Percentiles rank a stretch among this genome's conserved stretches.
Evolutionary conservation across 1,140 invertebrate species (phyloP).

Genomic region (Scylla paramamosain): DNA sequence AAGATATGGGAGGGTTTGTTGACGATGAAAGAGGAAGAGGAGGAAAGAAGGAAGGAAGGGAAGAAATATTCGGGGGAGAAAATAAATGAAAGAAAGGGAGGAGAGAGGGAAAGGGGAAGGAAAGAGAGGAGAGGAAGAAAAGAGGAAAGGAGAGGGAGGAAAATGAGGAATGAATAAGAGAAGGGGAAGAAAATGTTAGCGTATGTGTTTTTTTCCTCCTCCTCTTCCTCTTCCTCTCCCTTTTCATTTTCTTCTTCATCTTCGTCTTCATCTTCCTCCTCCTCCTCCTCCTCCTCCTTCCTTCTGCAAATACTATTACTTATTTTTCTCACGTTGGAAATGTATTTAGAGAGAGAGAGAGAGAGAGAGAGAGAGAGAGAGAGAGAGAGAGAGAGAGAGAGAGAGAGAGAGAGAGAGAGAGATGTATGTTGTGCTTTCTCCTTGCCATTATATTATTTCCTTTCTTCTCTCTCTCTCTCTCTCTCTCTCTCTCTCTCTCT

Average conservation of each 20-base stretch:
- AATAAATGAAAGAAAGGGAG: too few species aligned
- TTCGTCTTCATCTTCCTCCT: slow-evolving; percentile 2
- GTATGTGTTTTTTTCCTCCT: not conserved
- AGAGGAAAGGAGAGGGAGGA: not conserved
- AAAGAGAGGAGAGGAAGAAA: not conserved
- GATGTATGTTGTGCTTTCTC: too few species aligned
- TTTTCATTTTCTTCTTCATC: not conserved
- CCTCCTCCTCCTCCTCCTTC: too few species aligned
- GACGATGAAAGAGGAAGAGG: not conserved
- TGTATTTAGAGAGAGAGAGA: too few species aligned
- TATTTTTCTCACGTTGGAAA: too few species aligned
- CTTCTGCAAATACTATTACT: too few species aligned
- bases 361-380: too few species aligned
- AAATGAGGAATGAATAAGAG: not conserved
- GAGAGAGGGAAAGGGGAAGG: slow-evolving; percentile 22
- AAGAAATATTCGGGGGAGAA: not conserved
- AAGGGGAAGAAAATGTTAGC: not conserved
- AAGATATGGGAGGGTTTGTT: not conserved
- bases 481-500: not conserved
- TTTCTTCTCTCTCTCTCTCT: slow-evolving; percentile 40
- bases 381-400: too few species aligned
- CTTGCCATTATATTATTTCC: not conserved
- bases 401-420: too few species aligned
- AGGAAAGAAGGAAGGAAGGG: not conserved
- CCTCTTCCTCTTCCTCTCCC: not conserved